These are phyloP conservation scores for Phoxinus dragarum DNA, from an alignment of 2,797 vertebrate genomes.

Conservation along the genomic window DNA sequence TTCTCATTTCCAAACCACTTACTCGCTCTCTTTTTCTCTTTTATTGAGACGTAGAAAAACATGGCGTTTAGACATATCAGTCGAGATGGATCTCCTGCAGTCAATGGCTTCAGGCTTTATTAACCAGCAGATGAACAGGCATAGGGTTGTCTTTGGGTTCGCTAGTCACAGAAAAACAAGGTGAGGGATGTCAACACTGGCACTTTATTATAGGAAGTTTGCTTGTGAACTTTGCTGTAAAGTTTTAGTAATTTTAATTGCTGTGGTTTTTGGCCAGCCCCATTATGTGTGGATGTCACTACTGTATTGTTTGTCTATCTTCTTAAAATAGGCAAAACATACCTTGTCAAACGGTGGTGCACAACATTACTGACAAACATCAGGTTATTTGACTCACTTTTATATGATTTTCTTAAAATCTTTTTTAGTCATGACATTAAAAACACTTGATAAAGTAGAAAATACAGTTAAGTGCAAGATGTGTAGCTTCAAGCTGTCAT, in stretches of 20 bases:
- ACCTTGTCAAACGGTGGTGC: background rate
- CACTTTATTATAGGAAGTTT: background rate
- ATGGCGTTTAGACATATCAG: constrained; percentile 22
- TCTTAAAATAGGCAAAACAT: background rate
- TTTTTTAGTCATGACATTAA: too few relatives aligned
- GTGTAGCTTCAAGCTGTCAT: background rate
- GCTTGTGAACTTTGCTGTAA: background rate
- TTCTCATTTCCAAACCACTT: constrained; percentile 15
- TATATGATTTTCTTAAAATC: background rate
- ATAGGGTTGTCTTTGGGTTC: constrained; percentile 5
- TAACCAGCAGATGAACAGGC: constrained; percentile 23
- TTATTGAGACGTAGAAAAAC: constrained; percentile 16
- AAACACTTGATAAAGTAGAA: background rate
- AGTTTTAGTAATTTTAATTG: background rate
- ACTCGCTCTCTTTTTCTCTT: constrained; percentile 8
- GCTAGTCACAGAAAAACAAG: constrained; percentile 45
- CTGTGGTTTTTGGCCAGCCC: background rate
- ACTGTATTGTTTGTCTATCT: background rate
- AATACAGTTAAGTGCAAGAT: background rate
- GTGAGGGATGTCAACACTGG: constrained; percentile 46
- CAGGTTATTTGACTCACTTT: background rate
- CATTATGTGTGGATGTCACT: background rate
- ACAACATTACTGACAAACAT: background rate
- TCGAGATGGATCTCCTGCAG: constrained; percentile 25
- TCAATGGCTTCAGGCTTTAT: constrained; percentile 17